phyloP scores from a whole-genome alignment of 1,140 invertebrate species.

The Aleiodes sp. region DNA sequence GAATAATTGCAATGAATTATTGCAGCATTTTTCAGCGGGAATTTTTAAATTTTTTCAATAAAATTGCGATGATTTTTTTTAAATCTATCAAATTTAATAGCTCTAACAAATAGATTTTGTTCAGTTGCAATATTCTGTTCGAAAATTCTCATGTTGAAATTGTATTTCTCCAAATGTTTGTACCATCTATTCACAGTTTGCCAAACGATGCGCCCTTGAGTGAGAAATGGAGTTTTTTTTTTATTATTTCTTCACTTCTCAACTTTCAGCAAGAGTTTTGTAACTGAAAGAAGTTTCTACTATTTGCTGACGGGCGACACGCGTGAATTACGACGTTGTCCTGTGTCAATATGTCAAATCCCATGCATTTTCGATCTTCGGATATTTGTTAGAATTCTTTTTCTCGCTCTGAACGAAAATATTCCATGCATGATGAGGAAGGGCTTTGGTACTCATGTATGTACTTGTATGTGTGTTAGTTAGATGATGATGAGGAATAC shows the following conservation, averaged over 20 bases:
- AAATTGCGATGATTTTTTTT: no score
- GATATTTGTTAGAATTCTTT: neutral
- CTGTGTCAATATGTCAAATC: constrained; percentile 55
- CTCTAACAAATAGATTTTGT: neutral
- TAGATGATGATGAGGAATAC: no score
- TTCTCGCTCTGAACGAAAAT: no score
- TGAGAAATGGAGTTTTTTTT: constrained; percentile 17
- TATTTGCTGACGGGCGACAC: constrained; percentile 51
- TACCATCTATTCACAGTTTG: constrained; percentile 16
- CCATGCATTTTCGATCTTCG: constrained; percentile 46
- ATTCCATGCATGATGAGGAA: no score
- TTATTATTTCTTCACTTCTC: neutral
- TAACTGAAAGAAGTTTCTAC: constrained; percentile 35
- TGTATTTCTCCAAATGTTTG: neutral
- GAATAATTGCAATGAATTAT: no score
- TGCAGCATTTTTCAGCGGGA: no score
- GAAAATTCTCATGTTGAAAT: no score
- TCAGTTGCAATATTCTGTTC: no score
- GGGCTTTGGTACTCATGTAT: no score
- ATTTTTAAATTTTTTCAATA: no score
- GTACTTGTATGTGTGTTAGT: no score
- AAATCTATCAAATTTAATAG: constrained; percentile 8
- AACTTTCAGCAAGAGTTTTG: neutral
- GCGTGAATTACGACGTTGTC: constrained; percentile 54
- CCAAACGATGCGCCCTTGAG: constrained; percentile 46